These are phyloP conservation scores for Gopherus evgoodei DNA, from an alignment of 2,113 vertebrate species.

Conservation along the genomic window DNA sequence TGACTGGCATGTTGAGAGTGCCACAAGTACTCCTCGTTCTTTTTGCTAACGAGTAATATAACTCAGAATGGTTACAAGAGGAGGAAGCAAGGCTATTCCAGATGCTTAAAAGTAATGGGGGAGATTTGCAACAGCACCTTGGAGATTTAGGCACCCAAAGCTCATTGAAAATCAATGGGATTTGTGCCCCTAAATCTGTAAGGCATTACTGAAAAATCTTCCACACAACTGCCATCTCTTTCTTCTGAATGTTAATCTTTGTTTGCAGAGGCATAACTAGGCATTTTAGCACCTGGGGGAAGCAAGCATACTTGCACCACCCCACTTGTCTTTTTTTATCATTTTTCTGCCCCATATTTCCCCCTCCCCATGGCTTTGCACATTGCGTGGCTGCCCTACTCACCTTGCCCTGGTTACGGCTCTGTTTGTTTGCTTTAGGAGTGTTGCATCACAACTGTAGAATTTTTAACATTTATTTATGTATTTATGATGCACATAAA, in stretches of 20 bases:
- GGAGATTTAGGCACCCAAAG: fast-evolving
- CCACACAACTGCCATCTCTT: background rate
- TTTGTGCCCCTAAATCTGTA: background rate
- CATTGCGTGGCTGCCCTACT: no score
- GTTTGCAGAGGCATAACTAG: no score
- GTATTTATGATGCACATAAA: background rate
- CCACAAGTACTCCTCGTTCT: no score
- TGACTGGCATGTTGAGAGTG: background rate
- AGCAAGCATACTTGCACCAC: no score
- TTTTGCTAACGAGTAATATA: background rate
- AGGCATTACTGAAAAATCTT: background rate
- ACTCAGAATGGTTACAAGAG: background rate
- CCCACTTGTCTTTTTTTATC: no score
- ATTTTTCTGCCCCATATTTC: no score
- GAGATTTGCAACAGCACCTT: background rate
- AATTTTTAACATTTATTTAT: background rate
- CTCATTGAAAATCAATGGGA: background rate
- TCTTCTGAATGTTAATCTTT: background rate
- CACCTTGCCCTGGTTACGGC: no score
- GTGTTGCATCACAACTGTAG: background rate
- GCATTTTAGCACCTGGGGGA: no score
- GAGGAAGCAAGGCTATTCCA: background rate
- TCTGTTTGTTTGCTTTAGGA: background rate
- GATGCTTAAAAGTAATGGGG: background rate
- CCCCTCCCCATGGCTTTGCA: no score